Conservation (phyloP, 1,140 invertebrate genomes). For the Drosophila seguyi region DNA sequence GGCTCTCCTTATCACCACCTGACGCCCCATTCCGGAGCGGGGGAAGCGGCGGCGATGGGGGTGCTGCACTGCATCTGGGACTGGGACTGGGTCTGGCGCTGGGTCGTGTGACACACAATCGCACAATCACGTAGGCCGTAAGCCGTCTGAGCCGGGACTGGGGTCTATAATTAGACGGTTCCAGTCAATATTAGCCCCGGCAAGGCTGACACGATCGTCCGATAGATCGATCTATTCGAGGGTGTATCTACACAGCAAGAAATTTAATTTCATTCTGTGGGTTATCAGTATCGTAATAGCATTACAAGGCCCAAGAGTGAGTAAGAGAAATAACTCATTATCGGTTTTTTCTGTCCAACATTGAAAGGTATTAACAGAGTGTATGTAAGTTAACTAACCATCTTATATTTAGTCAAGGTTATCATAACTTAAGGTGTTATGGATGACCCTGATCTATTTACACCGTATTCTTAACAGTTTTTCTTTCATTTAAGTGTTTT, state of each 20-base stretch:
- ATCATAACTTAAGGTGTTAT: neutral
- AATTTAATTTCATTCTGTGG: neutral
- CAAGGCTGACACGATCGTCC: conserved; percentile 52
- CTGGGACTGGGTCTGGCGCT: conserved; percentile 11
- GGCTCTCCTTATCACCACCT: conserved; percentile 70
- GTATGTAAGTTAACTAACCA: neutral
- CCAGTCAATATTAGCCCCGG: conserved; percentile 47
- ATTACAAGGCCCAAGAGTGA: conserved; percentile 2
- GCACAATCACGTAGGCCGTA: conserved; percentile 71
- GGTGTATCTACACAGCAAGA: conserved; percentile 18
- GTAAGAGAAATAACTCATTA: neutral
- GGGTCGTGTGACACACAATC: conserved; percentile 76
- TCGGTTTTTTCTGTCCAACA: neutral
- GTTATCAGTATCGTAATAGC: neutral
- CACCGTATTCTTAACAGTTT: neutral
- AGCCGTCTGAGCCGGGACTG: conserved; percentile 25
- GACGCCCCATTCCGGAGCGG: conserved; percentile 4
- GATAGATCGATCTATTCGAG: conserved; percentile 18
- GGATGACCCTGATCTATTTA: neutral
- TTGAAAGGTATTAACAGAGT: no score
- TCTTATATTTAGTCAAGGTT: no score
- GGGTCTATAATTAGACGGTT: conserved; percentile 68
- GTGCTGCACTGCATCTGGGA: conserved; percentile 28
- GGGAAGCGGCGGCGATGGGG: neutral
- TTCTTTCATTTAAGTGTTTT: neutral